These are phyloP conservation scores for Hydrozoanthus tunicans DNA, from an alignment of 64 coral and sea anemone genomes.

Conservation along the genomic window DNA sequence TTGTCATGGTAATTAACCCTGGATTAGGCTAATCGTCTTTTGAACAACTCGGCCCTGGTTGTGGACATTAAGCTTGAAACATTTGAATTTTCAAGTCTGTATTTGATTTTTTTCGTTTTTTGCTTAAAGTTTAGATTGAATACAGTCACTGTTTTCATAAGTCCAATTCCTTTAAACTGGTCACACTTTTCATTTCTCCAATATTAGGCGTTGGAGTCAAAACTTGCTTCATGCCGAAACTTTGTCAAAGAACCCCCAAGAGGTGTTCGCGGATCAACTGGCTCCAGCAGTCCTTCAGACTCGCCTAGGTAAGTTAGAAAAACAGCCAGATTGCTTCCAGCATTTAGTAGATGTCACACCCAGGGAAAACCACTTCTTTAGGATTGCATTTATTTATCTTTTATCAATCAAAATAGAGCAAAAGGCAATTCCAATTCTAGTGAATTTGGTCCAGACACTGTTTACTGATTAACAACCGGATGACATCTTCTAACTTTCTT, in stretches of 20 bases:
- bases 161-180: not conserved
- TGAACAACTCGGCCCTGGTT: no score
- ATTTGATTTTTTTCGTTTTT: no score
- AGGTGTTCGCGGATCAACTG: slow-evolving; percentile 82
- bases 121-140: no score
- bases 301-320: slow-evolving; percentile 80
- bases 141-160: no score
- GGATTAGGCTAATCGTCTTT: no score
- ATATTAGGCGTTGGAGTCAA: slow-evolving; percentile 91
- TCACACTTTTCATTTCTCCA: not conserved
- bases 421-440: not conserved
- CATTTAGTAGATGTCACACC: not conserved
- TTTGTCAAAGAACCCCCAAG: slow-evolving; percentile 98
- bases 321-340: not conserved
- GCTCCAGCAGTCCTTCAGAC: slow-evolving; percentile 91
- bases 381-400: no score
- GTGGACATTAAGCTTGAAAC: no score
- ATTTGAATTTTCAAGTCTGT: no score
- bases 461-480: not conserved
- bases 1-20: no score
- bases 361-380: not conserved
- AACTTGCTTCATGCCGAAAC: slow-evolving; percentile 97
- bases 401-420: not conserved
- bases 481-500: not conserved
- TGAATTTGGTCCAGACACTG: no score